Conservation (phyloP, 2,113 vertebrate species). For the Vulpes lagopus region DNA sequence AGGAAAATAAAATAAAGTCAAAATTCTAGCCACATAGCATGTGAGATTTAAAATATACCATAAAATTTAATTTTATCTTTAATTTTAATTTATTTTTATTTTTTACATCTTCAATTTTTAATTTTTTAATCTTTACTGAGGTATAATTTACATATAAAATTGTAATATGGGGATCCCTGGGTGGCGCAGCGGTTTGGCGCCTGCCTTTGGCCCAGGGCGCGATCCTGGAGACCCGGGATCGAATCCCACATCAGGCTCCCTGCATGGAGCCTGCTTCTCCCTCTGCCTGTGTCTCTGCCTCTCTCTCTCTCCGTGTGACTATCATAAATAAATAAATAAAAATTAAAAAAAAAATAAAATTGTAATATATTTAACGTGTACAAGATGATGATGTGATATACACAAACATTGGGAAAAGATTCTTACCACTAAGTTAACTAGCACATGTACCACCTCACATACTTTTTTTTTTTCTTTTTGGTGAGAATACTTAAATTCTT, state of each 20-base stretch:
- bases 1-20: constrained; percentile 40
- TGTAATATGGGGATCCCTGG: neutral
- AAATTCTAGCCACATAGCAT: neutral
- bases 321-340: no score
- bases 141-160: neutral
- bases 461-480: neutral
- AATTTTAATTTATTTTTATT: neutral
- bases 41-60: neutral
- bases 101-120: neutral
- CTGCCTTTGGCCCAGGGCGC: no score
- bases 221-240: no score
- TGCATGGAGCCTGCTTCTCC: no score
- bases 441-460: neutral
- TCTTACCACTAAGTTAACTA: neutral
- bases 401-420: neutral
- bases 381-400: neutral
- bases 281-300: no score
- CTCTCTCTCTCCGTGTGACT: no score
- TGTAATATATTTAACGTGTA: neutral
- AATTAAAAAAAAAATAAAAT: neutral
- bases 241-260: no score
- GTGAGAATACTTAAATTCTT: neutral
- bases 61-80: neutral
- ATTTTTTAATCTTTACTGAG: neutral
- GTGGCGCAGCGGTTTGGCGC: no score